Base-by-base conservation (phyloP, 37 sponge, comb jelly and placozoan species). In the Theonella swinhoei region DNA sequence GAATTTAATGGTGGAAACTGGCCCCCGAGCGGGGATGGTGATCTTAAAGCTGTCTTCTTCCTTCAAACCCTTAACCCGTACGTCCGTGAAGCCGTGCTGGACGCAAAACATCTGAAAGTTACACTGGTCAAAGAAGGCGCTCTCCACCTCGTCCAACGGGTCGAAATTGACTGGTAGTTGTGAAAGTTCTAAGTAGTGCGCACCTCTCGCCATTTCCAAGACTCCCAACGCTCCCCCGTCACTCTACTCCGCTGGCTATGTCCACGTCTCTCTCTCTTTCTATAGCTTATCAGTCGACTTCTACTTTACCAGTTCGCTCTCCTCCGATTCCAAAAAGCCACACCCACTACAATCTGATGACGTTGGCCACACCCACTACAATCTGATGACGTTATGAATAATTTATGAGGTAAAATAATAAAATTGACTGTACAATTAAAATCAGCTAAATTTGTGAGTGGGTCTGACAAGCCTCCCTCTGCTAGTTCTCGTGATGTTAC, bases 21-120 rank as follows among this genome's bases (percentile, higher is more conserved):
- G 89, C 3, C 95, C 92, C 24, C 82, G 72, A 23, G 85, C 67
- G 11, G 95, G 95, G n/a, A 95, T 88, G 33, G 83, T 95, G 30
- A 95, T 81, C 72, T 88, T 79, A 68, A 91, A 91, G 81, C 85
- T 95, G 80, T 93, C 93, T 25, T 81, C 81, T 23, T 85, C 64
- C 2, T 73, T 43, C 3, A 89, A 61, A 0, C 90, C 90, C 31
- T 93, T 88, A 23, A 93, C 93, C n/a, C 72, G 81, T 1, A 95
- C 95, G 37, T 91, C 91, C 0, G 95, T 86, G 72, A 67, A 86
- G 47, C 91, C 91, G 40, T 83, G 88, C 76, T 95, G 89, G 40
- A 95, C 89, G 38, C 89, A 88, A 59, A 95, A 88, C 92, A 95
- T 86, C 29, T 95, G 95, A 17, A 88, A 88, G 69, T 95, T 95